Base-by-base conservation (phyloP, 2,113 vertebrate species). In the Proteles cristata region DNA sequence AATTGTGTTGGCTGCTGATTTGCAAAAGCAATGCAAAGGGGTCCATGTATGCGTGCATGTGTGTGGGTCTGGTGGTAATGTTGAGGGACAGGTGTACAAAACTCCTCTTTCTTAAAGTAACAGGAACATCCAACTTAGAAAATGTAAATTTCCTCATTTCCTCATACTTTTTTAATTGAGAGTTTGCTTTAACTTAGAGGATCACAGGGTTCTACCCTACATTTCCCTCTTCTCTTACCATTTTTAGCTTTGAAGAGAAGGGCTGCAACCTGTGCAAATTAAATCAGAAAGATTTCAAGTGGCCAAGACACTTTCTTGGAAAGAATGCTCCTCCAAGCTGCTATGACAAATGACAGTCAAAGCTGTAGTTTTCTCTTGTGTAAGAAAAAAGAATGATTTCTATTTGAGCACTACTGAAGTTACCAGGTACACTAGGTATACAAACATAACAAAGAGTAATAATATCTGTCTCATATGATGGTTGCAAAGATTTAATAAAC, bases 281-380 rank as follows among this genome's bases (percentile, higher is more conserved):
- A 9, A 88, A 81, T 45, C 48, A 90, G 26, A 79, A 33, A 92
- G 63, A 76, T n/a, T 48, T 50, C 16, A 11, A 25, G 48, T 80
- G 35, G 66, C 82, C 66, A 68, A 69, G n/a, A 33, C 39, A 50
- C 61, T 96, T 97, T 90, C 61, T 90, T 73, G 77, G 82, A 97
- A 80, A 90, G 31, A 80, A 80, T 65, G 6, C 77, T 66, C 71
- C 73, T 93, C 87, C 26, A 68, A 86, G 43, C 53, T 93, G 74
- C 48, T 87, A 12, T 48, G 33, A 15, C 79, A 61, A 43, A 17
- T 84, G 65, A 82, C 39, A 58, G 28, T 28, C 68, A 58, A n/a
- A 90, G 33, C 39, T 90, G 26, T 28, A 83, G 33, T 74, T 66
- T 93, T 89, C 93, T 86, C 71, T 71, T 61, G 73, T 91, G 17